Evolutionary conservation across 2,888 invertebrate species (phyloP).

Genomic region (Unio delphinus): DNA sequence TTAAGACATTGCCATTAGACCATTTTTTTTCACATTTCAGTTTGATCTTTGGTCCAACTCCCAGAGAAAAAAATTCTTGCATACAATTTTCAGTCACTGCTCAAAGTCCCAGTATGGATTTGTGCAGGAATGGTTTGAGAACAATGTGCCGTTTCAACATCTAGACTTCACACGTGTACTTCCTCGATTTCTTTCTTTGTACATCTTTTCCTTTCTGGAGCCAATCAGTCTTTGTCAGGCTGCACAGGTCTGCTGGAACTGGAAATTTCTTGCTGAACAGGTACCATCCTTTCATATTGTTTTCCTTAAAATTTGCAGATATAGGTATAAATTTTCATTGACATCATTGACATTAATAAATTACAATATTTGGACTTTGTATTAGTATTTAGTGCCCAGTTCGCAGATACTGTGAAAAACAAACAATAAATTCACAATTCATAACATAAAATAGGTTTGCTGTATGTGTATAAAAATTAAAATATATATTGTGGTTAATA

Average conservation of each 20-base stretch:
- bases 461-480: too few species aligned
- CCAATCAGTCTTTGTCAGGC: conserved; percentile 66
- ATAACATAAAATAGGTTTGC: too few species aligned
- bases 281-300: conserved; percentile 29
- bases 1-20: background rate
- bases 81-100: conserved; percentile 63
- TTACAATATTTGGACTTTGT: too few species aligned
- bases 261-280: conserved; percentile 70
- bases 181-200: conserved; percentile 64
- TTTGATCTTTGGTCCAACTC: conserved; percentile 71
- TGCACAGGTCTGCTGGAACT: conserved; percentile 67
- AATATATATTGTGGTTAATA: too few species aligned
- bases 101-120: conserved; percentile 60
- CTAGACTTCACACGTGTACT: conserved; percentile 66
- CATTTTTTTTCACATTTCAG: conserved; percentile 38
- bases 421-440: too few species aligned
- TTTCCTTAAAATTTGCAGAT: background rate
- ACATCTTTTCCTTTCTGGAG: conserved; percentile 69
- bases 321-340: too few species aligned
- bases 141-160: conserved; percentile 62
- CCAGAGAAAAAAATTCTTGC: conserved; percentile 66
- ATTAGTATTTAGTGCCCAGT: too few species aligned
- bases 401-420: too few species aligned
- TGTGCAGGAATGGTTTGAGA: conserved; percentile 67
- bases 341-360: too few species aligned